Conservation (phyloP, 2,888 invertebrate genomes). For the Xiphydria camelus region DNA sequence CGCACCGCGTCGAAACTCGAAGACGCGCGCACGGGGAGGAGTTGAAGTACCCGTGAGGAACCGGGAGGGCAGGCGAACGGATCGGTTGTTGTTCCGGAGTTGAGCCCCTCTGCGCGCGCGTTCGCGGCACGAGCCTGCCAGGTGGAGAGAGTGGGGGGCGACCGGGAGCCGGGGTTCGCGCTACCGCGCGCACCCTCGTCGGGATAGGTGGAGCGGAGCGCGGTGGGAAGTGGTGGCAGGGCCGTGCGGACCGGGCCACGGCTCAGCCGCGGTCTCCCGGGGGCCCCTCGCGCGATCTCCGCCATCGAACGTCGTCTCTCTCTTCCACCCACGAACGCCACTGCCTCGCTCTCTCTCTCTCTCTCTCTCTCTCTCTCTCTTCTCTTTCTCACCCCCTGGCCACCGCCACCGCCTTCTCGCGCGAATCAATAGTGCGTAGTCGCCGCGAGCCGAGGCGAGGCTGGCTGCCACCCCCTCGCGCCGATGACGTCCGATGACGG, state of each 20-base stretch:
- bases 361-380: slow-evolving; percentile 5
- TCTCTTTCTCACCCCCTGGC: slow-evolving; percentile 7
- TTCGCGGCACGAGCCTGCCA: slow-evolving; percentile 33
- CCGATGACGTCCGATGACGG: slow-evolving; percentile 42
- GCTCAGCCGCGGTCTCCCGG: slow-evolving; percentile 29
- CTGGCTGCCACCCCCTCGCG: slow-evolving; percentile 25
- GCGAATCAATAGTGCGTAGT: slow-evolving; percentile 57
- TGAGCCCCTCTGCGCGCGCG: slow-evolving; percentile 41
- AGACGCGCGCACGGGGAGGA: neutral
- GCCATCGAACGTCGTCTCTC: no score
- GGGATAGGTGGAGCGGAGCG: slow-evolving; percentile 3
- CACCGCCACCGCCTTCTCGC: slow-evolving; percentile 36
- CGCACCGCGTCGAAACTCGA: no score
- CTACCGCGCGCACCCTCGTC: neutral
- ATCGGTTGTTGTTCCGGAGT: slow-evolving; percentile 46
- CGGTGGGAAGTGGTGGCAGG: slow-evolving; percentile 1
- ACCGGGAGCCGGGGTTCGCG: neutral
- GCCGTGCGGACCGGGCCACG: slow-evolving; percentile 9
- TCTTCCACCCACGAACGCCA: no score
- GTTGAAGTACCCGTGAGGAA: neutral
- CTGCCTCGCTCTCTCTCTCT: neutral
- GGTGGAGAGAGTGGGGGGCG: slow-evolving; percentile 16
- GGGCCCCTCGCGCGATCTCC: slow-evolving; percentile 8
- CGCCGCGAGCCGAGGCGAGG: slow-evolving; percentile 34
- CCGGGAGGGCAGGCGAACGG: slow-evolving; percentile 35